A percentile compares a stretch with the other conserved stretches of the same genome.
These are phyloP conservation scores for Pyrochroa serraticornis DNA, from an alignment of 2,888 invertebrate genomes.

Conservation along the genomic window DNA sequence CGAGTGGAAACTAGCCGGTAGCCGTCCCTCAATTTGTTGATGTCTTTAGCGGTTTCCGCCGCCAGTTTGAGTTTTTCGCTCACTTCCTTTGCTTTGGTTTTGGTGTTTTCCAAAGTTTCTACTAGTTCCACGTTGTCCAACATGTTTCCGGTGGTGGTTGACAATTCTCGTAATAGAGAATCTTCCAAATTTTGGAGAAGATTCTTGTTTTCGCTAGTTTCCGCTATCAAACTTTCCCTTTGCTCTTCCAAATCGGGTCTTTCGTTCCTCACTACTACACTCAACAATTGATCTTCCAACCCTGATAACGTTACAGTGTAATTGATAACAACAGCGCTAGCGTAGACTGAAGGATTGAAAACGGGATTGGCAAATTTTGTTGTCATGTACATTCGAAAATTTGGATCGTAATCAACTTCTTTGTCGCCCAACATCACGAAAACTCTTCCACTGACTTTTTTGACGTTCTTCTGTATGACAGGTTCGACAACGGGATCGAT, in stretches of 20 bases:
- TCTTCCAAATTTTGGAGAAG: slow-evolving; percentile 84
- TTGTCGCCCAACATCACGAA: slow-evolving; percentile 87
- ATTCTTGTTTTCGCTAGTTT: slow-evolving; percentile 86
- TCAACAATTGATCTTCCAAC: slow-evolving; percentile 87
- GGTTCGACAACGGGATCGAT: slow-evolving; percentile 91
- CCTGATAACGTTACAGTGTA: slow-evolving; percentile 88
- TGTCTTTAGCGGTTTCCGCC: slow-evolving; percentile 76
- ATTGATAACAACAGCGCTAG: slow-evolving; percentile 88
- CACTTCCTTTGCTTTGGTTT: slow-evolving; percentile 84
- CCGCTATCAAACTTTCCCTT: slow-evolving; percentile 79
- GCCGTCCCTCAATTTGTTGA: slow-evolving; percentile 82
- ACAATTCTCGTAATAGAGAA: slow-evolving; percentile 80
- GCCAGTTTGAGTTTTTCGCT: slow-evolving; percentile 80
- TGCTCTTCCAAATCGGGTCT: slow-evolving; percentile 88
- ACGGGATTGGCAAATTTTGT: slow-evolving; percentile 89
- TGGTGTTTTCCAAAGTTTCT: slow-evolving; percentile 86
- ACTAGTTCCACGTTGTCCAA: slow-evolving; percentile 88
- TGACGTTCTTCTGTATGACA: slow-evolving; percentile 84
- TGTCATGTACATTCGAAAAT: slow-evolving; percentile 87
- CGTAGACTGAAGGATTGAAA: slow-evolving; percentile 85
- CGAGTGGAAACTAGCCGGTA: slow-evolving; percentile 85
- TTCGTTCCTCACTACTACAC: slow-evolving; percentile 88
- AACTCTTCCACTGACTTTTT: slow-evolving; percentile 75
- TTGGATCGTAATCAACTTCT: slow-evolving; percentile 88
- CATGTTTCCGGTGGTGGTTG: slow-evolving; percentile 90